Percentiles rank a stretch among this genome's conserved stretches.
These are phyloP conservation scores for Schizothorax lantsangensis DNA, from an alignment of 2,797 vertebrate species.

Conservation along the genomic window DNA sequence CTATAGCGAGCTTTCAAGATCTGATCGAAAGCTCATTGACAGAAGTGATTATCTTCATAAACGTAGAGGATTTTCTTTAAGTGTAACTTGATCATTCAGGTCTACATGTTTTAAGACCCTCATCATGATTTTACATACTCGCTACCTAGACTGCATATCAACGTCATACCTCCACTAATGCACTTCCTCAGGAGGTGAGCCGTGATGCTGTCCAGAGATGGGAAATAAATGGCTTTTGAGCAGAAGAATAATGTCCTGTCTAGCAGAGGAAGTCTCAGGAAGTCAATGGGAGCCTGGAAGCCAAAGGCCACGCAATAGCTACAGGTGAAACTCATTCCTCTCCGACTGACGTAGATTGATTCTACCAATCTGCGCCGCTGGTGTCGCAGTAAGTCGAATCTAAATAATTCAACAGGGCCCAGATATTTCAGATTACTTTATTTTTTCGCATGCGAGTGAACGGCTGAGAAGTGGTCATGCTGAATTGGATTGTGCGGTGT, in stretches of 20 bases:
- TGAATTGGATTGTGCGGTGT: constrained; percentile 2
- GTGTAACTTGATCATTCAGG: not conserved
- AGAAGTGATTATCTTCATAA: constrained; percentile 26
- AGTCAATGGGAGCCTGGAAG: constrained; percentile 66
- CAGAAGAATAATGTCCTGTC: constrained; percentile 53
- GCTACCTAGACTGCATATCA: not conserved
- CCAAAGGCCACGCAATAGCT: constrained; percentile 76
- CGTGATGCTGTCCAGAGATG: not conserved
- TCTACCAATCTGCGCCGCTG: constrained; percentile 79
- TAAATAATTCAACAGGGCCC: constrained; percentile 82
- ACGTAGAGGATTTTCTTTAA: not conserved
- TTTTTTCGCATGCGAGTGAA: constrained; percentile 39
- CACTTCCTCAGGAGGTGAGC: constrained; percentile 27
- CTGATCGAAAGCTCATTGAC: constrained; percentile 15
- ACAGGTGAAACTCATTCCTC: constrained; percentile 64
- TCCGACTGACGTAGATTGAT: constrained; percentile 81
- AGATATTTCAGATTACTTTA: constrained; percentile 67
- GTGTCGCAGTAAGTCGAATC: constrained; percentile 78
- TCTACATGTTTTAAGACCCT: not conserved
- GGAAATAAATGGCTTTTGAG: constrained; percentile 44
- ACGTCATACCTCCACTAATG: constrained; percentile 6
- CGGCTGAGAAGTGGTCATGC: constrained; percentile 27
- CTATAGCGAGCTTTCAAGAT: constrained; percentile 12
- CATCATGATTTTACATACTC: not conserved
- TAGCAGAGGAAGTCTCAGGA: constrained; percentile 62